Evolutionary conservation across 2,113 vertebrate species (phyloP), one percentile per base, ranked within the genome.

Genomic region (Gasterosteus nipponicus): DNA sequence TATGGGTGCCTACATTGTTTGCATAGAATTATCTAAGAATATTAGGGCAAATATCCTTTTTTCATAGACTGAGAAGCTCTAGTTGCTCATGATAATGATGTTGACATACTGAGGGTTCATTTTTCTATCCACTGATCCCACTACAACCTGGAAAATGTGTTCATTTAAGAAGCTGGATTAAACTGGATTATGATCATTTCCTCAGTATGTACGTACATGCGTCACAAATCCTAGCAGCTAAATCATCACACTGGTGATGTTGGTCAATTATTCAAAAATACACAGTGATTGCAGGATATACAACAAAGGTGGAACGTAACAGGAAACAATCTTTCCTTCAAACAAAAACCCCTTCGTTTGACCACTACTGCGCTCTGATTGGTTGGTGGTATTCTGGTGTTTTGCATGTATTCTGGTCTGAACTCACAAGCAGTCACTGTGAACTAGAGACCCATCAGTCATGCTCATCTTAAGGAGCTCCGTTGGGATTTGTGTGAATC

Each of bases 401-500:
- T 33, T 15, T 8, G 10, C 15, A 46, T 26, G 57, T 69, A 6
- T 71, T 70, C 41, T n/a, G 19, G 44, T n/a, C 7, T 67, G n/a
- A 75, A 83, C 64, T 44, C 58, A 26, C 53, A 38, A 60, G 15
- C 26, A 10, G 46, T 59, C 35, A 14, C 5, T 75, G 18, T 35
- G 10, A 41, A 31, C 10, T 54, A 8, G 41, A n/a, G 11, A 49
- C 47, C 14, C 0, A 61, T 16, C 31, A 35, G 61, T 77, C 47
- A 26, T 26, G 22, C 10, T 26, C 26, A 10, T n/a, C n/a, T 5
- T 12, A 11, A 54, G 22, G 10, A 54, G 5, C 22, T 26, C 3
- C 3, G 47, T 51, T 51, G 49, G 8, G 47, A 18, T 49, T 49
- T 22, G 38, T 73, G 5, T 63, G 38, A 69, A 78, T 78, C 66